These are phyloP conservation scores for Acanthopleura granulata DNA, from an alignment of 2,888 invertebrate genomes.

Conservation along the genomic window DNA sequence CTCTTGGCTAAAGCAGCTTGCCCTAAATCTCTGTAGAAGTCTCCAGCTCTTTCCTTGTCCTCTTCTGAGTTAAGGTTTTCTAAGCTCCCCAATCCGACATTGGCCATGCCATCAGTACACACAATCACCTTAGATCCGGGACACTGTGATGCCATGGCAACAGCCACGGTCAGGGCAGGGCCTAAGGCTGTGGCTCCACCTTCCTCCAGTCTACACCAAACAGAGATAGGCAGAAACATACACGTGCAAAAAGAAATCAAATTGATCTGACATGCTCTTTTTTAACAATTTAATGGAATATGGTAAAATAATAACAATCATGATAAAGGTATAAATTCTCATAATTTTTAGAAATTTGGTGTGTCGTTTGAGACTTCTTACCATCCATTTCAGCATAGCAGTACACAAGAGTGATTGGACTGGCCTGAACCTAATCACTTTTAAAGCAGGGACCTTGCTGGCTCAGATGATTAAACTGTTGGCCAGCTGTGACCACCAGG, in stretches of 20 bases:
- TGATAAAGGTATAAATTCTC: too few species aligned
- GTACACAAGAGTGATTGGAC: too few species aligned
- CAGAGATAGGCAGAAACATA: neutral
- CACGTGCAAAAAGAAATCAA: neutral
- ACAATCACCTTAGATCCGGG: constrained; percentile 68
- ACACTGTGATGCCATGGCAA: constrained; percentile 60
- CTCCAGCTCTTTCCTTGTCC: constrained; percentile 35
- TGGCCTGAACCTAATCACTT: too few species aligned
- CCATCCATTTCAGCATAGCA: too few species aligned
- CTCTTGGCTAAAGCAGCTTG: constrained; percentile 51
- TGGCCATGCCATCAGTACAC: constrained; percentile 69
- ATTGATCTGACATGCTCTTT: too few species aligned
- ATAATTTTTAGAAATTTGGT: too few species aligned
- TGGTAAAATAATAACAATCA: too few species aligned
- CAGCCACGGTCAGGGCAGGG: constrained; percentile 61
- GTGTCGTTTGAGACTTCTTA: too few species aligned
- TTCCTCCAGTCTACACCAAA: constrained; percentile 56
- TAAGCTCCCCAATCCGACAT: constrained; percentile 63
- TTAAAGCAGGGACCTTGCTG: too few species aligned
- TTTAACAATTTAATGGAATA: too few species aligned
- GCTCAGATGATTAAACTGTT: too few species aligned
- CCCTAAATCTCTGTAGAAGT: constrained; percentile 54
- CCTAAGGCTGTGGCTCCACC: constrained; percentile 67
- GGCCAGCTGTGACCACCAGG: too few species aligned
- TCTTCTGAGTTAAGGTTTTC: constrained; percentile 43